A percentile compares a stretch with the other conserved stretches of the same genome.
These are phyloP conservation scores for Chalcis sispes DNA, from an alignment of 2,888 invertebrate species.

Conservation along the genomic window DNA sequence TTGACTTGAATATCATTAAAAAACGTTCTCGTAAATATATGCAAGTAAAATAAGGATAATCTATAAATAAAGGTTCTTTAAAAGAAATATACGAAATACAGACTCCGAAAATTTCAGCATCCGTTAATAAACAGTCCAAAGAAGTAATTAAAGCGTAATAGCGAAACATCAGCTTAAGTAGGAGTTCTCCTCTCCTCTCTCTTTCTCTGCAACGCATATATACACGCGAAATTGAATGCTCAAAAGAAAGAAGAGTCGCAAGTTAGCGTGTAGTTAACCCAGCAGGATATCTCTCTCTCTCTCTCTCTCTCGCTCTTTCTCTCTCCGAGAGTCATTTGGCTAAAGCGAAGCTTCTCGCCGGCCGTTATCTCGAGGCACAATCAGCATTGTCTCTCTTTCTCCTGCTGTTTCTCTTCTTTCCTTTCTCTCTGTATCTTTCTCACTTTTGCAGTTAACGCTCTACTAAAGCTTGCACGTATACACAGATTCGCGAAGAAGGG, in stretches of 20 bases:
- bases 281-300: constrained; percentile 33
- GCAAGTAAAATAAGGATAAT: background rate
- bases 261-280: constrained; percentile 38
- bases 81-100: constrained; percentile 9
- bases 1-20: no score
- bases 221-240: constrained; percentile 52
- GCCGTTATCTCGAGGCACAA: constrained; percentile 61
- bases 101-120: background rate
- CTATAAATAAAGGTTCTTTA: background rate
- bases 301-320: background rate
- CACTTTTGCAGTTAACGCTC: constrained; percentile 53
- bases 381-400: constrained; percentile 71
- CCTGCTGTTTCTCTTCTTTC: constrained; percentile 52
- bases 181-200: background rate
- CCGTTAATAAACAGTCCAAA: constrained; percentile 38
- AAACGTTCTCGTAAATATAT: no score
- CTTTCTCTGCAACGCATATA: background rate
- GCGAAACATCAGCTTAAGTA: constrained; percentile 25
- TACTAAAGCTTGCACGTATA: constrained; percentile 9
- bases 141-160: constrained; percentile 52
- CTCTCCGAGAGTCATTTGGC: constrained; percentile 45
- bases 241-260: constrained; percentile 37
- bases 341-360: constrained; percentile 36
- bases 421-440: constrained; percentile 58
- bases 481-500: constrained; percentile 11